phyloP scores from a whole-genome alignment of 2,113 vertebrate genomes.

The Merops nubicus region DNA sequence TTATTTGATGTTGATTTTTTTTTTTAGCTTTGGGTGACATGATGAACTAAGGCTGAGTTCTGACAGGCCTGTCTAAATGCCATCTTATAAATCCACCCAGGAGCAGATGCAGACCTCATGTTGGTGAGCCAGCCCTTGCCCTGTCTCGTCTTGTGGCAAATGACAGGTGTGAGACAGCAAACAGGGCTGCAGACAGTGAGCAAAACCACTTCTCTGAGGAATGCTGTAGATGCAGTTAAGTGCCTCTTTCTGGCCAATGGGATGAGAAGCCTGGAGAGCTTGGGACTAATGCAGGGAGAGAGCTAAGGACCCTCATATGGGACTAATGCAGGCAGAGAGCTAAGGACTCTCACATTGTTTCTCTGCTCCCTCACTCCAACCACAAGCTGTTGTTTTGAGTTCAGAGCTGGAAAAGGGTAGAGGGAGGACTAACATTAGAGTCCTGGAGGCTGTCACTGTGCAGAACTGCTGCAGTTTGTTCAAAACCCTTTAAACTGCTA shows the following conservation, averaged over 20 bases:
- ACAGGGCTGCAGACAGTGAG: background rate
- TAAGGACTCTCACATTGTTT: background rate
- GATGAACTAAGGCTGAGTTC: background rate
- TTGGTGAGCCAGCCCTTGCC: background rate
- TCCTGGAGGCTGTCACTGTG: fast-evolving
- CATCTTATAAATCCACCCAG: background rate
- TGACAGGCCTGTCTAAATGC: background rate
- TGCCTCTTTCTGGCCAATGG: background rate
- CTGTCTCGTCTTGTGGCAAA: background rate
- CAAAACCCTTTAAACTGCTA: background rate
- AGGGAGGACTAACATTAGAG: background rate
- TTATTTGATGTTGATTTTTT: background rate
- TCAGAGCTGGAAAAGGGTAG: background rate
- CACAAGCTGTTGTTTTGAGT: fast-evolving
- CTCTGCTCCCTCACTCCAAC: background rate
- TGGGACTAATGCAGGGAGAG: background rate
- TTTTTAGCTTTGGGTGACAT: background rate
- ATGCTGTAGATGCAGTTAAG: fast-evolving
- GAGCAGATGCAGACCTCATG: background rate
- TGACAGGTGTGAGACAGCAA: background rate
- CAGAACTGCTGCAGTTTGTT: background rate
- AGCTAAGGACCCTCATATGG: background rate
- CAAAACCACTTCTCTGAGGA: background rate
- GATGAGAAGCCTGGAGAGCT: fast-evolving
- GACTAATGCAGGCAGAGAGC: too few species aligned